phyloP scores from a whole-genome alignment of 2,888 invertebrate genomes.

The Heteromurus nitidus region DNA sequence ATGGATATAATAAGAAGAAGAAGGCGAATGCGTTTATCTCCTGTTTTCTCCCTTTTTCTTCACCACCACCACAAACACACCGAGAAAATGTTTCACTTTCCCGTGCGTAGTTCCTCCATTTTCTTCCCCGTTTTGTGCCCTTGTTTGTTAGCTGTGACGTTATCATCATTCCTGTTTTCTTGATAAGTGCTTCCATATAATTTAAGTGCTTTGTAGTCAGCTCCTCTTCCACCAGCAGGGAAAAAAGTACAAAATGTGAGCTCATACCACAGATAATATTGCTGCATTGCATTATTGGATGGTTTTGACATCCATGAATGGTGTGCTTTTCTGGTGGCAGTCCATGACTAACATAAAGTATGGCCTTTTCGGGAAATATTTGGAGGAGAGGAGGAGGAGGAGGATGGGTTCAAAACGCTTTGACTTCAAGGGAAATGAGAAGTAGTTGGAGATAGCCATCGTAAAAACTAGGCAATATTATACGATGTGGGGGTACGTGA shows the following conservation, averaged over 20 bases:
- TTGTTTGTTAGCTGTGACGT: slow-evolving; percentile 1
- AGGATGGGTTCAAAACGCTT: too few relatives aligned
- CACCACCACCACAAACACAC: neutral
- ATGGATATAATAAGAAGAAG: neutral
- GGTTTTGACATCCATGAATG: slow-evolving; percentile 58
- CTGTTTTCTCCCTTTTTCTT: neutral
- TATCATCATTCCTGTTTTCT: slow-evolving; percentile 48
- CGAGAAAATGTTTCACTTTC: slow-evolving; percentile 52
- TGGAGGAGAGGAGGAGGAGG: too few relatives aligned
- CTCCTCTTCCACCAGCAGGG: slow-evolving; percentile 34
- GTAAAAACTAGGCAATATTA: slow-evolving; percentile 39
- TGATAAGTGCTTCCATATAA: slow-evolving; percentile 53
- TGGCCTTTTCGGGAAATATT: too few relatives aligned
- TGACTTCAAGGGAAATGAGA: slow-evolving; percentile 46
- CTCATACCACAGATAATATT: slow-evolving; percentile 34
- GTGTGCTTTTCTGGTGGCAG: too few relatives aligned
- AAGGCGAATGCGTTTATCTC: neutral
- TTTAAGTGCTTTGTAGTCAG: slow-evolving; percentile 42
- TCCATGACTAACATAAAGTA: too few relatives aligned
- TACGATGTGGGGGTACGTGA: slow-evolving; percentile 18
- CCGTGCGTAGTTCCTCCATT: slow-evolving; percentile 8
- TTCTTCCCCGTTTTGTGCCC: neutral
- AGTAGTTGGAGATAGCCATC: slow-evolving; percentile 46
- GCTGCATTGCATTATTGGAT: slow-evolving; percentile 44
- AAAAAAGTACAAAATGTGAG: too few relatives aligned